Evolutionary conservation across 2,888 invertebrate genomes (phyloP).

Genomic region (Philereme vetulata): DNA sequence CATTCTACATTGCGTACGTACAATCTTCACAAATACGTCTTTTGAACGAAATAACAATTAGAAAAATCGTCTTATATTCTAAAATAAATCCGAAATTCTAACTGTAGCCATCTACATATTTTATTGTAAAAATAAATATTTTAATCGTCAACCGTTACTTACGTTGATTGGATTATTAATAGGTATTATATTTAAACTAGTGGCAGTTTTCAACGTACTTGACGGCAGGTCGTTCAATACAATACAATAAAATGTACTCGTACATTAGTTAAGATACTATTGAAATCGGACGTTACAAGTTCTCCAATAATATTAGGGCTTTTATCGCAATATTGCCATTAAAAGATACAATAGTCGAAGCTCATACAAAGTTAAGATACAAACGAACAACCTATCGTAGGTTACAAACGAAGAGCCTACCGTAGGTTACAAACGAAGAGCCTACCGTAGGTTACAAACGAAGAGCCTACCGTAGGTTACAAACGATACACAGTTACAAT

Average conservation of each 20-base stretch:
- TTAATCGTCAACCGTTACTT: slow-evolving; percentile 60
- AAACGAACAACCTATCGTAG: slow-evolving; percentile 67
- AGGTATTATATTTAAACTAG: slow-evolving; percentile 74
- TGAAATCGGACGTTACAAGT: slow-evolving; percentile 55
- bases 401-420: slow-evolving; percentile 66
- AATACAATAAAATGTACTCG: slow-evolving; percentile 40
- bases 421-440: slow-evolving; percentile 65
- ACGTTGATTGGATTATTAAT: slow-evolving; percentile 64
- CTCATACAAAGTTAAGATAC: slow-evolving; percentile 67
- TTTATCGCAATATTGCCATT: slow-evolving; percentile 24
- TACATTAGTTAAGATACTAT: slow-evolving; percentile 52
- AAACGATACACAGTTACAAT: slow-evolving; percentile 57
- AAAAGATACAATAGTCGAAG: slow-evolving; percentile 55
- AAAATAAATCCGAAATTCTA: slow-evolving; percentile 54
- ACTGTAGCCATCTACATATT: slow-evolving; percentile 57
- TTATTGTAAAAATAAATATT: slow-evolving; percentile 63
- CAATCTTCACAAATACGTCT: slow-evolving; percentile 53
- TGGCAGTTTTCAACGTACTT: slow-evolving; percentile 79
- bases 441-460: slow-evolving; percentile 33
- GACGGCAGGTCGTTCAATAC: slow-evolving; percentile 45
- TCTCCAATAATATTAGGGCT: slow-evolving; percentile 33
- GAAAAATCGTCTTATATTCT: slow-evolving; percentile 43
- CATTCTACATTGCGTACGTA: slow-evolving; percentile 11
- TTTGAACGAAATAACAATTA: slow-evolving; percentile 50
- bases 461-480: slow-evolving; percentile 52